Evolutionary conservation across 2,113 vertebrate species (phyloP), one percentile per base, ranked within the genome.

Genomic region (Pterocles gutturalis): DNA sequence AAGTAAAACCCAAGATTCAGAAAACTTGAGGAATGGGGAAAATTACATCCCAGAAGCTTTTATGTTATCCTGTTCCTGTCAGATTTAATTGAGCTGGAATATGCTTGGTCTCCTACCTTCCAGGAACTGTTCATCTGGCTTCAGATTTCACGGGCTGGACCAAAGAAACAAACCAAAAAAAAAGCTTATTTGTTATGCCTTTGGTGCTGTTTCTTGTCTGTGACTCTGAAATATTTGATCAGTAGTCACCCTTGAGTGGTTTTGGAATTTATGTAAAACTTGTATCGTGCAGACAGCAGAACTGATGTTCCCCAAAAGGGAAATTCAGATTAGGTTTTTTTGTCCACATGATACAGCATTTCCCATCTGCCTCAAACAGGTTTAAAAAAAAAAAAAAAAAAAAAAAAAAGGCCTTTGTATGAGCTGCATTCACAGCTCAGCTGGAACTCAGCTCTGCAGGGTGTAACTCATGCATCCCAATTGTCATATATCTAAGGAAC

Each of bases 181-280:
- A 28, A n/a, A 53, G 3, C 13, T n/a, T 29, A 64, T 84, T 88
- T 58, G 45, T 67, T 61, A 25, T 43, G 48, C 15, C 53, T 83
- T 77, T 73, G 45, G 6, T 95, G 20, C 11, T 20, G 34, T 64
- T 91, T 85, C 64, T 89, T 82, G 31, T 36, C 67, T 45, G 13
- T 75, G 31, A 36, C 45, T 67, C 51, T 60, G 54, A 87, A 84
- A 57, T 85, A 87, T 34, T 82, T 87, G n/a, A 81, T 79, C 45
- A 75, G 36, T 54, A 33, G 58, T 95, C 84, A 83, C 22, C 48
- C 49, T 58, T 90, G 65, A 91, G n/a, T 73, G 53, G 9, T 46
- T 82, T 95, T 82, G 92, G 28, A 81, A 83, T 53, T 75, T 67
- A 51, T 58, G 45, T 92, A 85, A 72, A 96, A 88, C 16, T 62